Conservation (phyloP, 2,888 invertebrate genomes). For the Adelphocoris suturalis region DNA sequence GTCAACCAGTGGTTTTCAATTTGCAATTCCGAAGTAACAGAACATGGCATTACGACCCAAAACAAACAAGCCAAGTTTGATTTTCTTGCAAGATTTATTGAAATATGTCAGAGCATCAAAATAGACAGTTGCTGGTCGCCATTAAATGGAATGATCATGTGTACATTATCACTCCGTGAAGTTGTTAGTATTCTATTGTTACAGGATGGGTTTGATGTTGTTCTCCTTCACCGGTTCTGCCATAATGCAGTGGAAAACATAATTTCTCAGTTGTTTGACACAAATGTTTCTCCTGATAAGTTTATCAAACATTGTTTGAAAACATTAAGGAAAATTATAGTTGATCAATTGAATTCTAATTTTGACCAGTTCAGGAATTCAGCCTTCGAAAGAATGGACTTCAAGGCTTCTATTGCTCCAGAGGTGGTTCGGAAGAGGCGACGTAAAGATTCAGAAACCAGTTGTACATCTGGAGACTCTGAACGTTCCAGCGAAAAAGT, state of each 20-base stretch:
- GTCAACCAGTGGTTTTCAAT: conserved; percentile 2
- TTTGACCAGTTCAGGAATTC: too few relatives aligned
- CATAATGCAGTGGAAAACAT: not conserved
- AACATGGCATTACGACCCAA: not conserved
- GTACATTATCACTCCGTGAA: not conserved
- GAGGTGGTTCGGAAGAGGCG: too few relatives aligned
- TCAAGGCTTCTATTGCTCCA: too few relatives aligned
- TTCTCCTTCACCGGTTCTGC: not conserved
- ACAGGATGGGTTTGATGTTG: conserved; percentile 1
- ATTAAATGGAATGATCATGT: not conserved
- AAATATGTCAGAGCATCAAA: not conserved
- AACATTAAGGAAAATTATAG: too few relatives aligned
- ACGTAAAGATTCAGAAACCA: too few relatives aligned
- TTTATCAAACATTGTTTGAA: too few relatives aligned
- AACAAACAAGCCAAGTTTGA: not conserved
- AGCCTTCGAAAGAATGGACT: too few relatives aligned
- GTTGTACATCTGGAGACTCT: too few relatives aligned
- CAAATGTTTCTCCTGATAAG: too few relatives aligned
- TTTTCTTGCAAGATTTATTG: not conserved
- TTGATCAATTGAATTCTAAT: too few relatives aligned
- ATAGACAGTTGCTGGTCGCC: conserved; percentile 7
- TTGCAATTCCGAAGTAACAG: not conserved
- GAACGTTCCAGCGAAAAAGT: too few relatives aligned
- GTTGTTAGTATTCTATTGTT: not conserved
- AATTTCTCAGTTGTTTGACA: not conserved